Evolutionary conservation across 2,797 vertebrate genomes (phyloP), one percentile per base, ranked within the genome.

Genomic region (Fringilla coelebs): DNA sequence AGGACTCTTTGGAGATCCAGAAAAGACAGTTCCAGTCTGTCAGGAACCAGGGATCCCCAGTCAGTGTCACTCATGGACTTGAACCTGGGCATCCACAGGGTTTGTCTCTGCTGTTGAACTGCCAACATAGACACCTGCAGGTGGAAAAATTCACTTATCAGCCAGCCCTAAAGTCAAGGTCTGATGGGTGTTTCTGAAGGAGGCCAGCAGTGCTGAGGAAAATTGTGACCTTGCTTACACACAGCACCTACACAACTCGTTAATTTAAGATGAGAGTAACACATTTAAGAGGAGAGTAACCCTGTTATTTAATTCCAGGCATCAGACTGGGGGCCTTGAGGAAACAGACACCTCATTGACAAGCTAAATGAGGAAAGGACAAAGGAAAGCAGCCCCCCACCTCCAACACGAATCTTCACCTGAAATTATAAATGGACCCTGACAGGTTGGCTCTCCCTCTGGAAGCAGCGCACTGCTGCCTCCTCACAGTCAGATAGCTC

Each of bases 121-220:
- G 14, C 36, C 2, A 5, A 17, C 21, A 65, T 0, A 21, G 40
- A 28, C 4, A 6, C 43, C 48, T 15, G 28, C 9, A 75, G 36
- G 21, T 24, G 22, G 21, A 90, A 80, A 87, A 84, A 49, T 13
- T 25, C 26, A 20, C 9, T 75, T 85, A 12, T 49, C 76, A 34
- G 4, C 3, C 55, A 88, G 17, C 3, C 11, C 26, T 77, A 49
- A 67, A 74, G 24, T 58, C 17, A 36, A 31, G 7, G 8, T 54
- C 43, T 75, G 29, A 45, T 31, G 52, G 3, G 12, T 65, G 11
- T 14, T 10, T 34, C 51, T 91, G 31, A 77, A 90, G 48, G 26
- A 45, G 4, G 17, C 21, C 24, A 40, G 6, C 7, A 5, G 4
- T 0, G 0, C 6, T 3, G 8, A 58, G 29, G 28, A 80, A 60